These are phyloP conservation scores for Cephalotes varians DNA, from an alignment of 2,888 invertebrate species.

Conservation along the genomic window DNA sequence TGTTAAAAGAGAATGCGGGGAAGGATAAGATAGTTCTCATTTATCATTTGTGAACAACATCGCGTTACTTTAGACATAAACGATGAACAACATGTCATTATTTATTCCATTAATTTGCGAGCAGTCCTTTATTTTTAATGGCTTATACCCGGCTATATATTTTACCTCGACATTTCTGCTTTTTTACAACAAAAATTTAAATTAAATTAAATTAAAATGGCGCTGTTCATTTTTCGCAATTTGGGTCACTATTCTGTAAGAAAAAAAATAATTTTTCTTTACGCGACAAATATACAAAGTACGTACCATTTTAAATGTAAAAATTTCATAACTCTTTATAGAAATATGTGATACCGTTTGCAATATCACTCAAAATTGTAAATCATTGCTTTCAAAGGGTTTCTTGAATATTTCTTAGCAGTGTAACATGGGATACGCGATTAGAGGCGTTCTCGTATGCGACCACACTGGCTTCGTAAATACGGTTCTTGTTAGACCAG, in stretches of 20 bases:
- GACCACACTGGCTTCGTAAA: conserved; percentile 4
- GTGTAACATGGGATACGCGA: conserved; percentile 27
- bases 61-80: background rate
- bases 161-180: background rate
- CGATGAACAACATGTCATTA: background rate
- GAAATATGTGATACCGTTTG: background rate
- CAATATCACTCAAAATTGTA: background rate
- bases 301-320: background rate
- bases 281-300: background rate
- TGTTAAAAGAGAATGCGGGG: background rate
- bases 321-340: background rate
- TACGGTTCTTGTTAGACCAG: conserved; percentile 11
- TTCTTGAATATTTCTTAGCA: conserved; percentile 44
- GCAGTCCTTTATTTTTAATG: background rate
- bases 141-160: background rate
- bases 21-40: background rate
- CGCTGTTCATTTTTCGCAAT: background rate
- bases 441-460: conserved; percentile 38
- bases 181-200: background rate
- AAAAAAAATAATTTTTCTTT: background rate
- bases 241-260: background rate
- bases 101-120: background rate
- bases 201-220: background rate
- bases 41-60: background rate
- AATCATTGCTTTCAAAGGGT: conserved; percentile 21